Conservation (phyloP, 92 coral and sea anemone genomes). For the Bergia sp. region DNA sequence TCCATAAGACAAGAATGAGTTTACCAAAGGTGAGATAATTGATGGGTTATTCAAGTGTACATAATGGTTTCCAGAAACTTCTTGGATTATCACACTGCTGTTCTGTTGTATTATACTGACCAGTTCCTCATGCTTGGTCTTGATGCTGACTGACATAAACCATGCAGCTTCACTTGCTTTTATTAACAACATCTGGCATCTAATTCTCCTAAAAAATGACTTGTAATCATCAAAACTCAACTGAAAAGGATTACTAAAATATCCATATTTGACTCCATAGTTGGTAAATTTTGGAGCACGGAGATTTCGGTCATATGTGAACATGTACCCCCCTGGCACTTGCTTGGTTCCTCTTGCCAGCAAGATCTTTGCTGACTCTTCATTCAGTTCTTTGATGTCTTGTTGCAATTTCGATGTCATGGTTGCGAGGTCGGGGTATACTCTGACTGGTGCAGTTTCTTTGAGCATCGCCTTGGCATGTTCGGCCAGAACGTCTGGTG, state of each 20-base stretch:
- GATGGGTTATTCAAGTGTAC: slow-evolving; percentile 62
- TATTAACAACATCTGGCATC: background rate
- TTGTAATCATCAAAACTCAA: background rate
- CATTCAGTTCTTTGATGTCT: background rate
- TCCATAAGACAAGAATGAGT: background rate
- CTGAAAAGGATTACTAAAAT: background rate
- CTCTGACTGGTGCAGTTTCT: slow-evolving; percentile 19
- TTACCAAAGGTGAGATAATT: background rate
- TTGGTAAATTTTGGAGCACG: background rate
- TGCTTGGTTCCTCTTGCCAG: background rate
- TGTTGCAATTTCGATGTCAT: background rate
- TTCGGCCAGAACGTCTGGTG: background rate
- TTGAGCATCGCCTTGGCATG: background rate
- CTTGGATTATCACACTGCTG: background rate
- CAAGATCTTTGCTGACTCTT: background rate
- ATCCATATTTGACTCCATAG: background rate
- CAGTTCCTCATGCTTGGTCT: background rate
- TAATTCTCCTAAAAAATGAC: background rate
- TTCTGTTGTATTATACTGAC: background rate
- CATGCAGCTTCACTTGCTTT: background rate
- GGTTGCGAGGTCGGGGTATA: slow-evolving; percentile 39
- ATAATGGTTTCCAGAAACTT: slow-evolving; percentile 64
- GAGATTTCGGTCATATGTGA: slow-evolving; percentile 8
- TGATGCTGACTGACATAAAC: background rate
- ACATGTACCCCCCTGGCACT: slow-evolving; percentile 13